Evolutionary conservation across 1,140 invertebrate species (phyloP).

Genomic region (Cotesia glomerata): DNA sequence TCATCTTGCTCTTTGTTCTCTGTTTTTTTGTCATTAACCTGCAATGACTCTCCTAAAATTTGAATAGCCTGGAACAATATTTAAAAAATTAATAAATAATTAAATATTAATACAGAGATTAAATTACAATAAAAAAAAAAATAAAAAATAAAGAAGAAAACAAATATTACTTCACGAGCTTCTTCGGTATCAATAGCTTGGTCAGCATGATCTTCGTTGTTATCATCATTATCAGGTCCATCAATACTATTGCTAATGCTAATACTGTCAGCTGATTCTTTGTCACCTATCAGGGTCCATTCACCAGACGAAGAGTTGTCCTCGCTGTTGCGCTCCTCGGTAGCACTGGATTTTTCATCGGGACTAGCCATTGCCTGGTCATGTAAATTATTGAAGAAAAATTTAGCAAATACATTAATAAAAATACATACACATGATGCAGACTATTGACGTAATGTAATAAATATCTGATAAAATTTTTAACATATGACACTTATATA

Average conservation of each 20-base stretch:
- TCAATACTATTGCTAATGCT: background rate
- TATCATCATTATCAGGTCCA: background rate
- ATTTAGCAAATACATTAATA: no score
- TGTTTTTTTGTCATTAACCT: background rate
- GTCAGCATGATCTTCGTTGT: background rate
- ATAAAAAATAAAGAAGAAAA: background rate
- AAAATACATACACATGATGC: no score
- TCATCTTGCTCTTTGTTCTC: background rate
- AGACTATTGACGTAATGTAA: no score
- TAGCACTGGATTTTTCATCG: background rate
- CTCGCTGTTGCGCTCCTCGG: background rate
- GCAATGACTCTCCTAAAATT: background rate
- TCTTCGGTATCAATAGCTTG: background rate
- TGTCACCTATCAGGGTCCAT: constrained; percentile 10
- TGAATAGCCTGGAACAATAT: constrained; percentile 5
- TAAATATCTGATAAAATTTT: no score
- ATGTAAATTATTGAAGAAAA: background rate
- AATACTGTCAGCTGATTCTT: constrained; percentile 3
- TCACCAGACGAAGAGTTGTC: background rate
- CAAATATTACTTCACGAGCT: constrained; percentile 1
- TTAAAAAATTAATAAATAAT: background rate
- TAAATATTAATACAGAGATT: background rate
- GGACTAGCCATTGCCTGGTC: background rate
- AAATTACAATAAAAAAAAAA: background rate
- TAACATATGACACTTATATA: no score